These are phyloP conservation scores for Turnix velox DNA, from an alignment of 2,113 vertebrate species.

Conservation along the genomic window DNA sequence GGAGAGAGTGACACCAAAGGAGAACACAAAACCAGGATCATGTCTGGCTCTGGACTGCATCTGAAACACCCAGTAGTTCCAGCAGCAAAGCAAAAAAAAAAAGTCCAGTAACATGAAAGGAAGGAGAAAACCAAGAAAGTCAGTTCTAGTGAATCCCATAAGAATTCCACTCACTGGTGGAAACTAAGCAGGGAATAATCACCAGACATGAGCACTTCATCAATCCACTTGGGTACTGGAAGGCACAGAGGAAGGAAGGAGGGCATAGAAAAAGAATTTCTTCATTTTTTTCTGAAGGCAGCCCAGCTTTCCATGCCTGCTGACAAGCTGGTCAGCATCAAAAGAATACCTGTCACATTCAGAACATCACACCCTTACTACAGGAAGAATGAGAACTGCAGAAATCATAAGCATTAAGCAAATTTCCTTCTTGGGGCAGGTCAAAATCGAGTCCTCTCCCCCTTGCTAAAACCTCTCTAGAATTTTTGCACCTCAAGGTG, in stretches of 20 bases:
- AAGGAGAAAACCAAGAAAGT: not conserved
- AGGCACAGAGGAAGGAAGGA: too few species aligned
- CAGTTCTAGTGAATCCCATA: not conserved
- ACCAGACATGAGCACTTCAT: fast-evolving
- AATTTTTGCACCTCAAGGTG: not conserved
- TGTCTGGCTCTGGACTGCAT: not conserved
- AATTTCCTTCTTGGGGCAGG: not conserved
- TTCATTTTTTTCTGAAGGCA: not conserved
- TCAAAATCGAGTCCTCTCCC: not conserved
- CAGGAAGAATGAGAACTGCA: not conserved
- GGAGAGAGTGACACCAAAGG: not conserved
- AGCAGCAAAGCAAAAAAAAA: too few species aligned
- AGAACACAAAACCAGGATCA: not conserved
- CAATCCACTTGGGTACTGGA: not conserved
- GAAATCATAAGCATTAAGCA: not conserved
- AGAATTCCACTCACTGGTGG: not conserved
- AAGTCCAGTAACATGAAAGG: not conserved
- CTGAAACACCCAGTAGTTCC: not conserved
- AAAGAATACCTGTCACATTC: not conserved
- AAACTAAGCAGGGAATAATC: not conserved
- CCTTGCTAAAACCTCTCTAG: not conserved
- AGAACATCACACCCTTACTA: not conserved
- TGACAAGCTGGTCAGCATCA: not conserved
- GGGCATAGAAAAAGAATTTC: not conserved
- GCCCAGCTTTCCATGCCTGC: not conserved